Conservation (phyloP, 2,113 vertebrate genomes). For the Cyanoliseus patagonus region DNA sequence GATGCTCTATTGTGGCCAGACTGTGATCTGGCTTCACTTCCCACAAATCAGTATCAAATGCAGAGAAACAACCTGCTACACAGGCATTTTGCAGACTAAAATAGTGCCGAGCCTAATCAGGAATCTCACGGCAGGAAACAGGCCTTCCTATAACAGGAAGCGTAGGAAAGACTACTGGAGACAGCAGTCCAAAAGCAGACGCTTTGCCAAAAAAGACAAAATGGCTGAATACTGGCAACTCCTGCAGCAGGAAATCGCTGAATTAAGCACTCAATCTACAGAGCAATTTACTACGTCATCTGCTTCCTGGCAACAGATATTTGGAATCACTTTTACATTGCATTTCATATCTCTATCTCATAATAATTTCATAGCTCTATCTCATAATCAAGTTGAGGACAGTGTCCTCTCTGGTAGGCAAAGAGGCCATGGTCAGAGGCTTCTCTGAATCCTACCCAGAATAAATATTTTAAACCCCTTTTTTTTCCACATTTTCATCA, state of each 20-base stretch:
- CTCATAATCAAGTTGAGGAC: conserved; percentile 61
- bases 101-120: conserved; percentile 78
- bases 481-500: conserved; percentile 31
- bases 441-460: conserved; percentile 50
- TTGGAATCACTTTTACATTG: conserved; percentile 73
- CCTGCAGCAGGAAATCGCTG: conserved; percentile 77
- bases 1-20: conserved; percentile 44
- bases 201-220: conserved; percentile 81
- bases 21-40: conserved; percentile 52
- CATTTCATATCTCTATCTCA: conserved; percentile 69
- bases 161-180: conserved; percentile 79
- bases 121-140: conserved; percentile 79
- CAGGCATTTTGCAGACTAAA: conserved; percentile 72
- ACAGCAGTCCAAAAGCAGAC: conserved; percentile 71
- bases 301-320: conserved; percentile 82
- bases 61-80: conserved; percentile 54
- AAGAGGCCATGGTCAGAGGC: conserved; percentile 68
- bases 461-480: conserved; percentile 51
- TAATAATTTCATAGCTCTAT: conserved; percentile 62
- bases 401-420: conserved; percentile 47
- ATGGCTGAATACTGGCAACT: conserved; percentile 75
- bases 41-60: conserved; percentile 63
- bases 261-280: conserved; percentile 80
- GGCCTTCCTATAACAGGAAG: conserved; percentile 83
- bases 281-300: conserved; percentile 82